Evolutionary conservation across 2,113 vertebrate genomes (phyloP).

Genomic region (Pao palembangensis): DNA sequence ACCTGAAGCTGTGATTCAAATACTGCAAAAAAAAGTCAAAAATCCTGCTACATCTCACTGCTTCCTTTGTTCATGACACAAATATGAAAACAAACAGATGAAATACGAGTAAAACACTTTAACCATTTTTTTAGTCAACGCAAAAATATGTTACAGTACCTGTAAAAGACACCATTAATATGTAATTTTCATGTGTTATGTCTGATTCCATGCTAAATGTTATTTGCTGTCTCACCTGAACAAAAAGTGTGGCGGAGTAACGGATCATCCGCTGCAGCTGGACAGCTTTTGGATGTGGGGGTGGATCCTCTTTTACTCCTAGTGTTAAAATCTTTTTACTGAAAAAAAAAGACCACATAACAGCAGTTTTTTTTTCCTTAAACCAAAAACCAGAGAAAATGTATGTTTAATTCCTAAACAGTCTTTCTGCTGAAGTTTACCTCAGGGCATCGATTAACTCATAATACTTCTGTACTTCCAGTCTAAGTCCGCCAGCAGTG

Average conservation of each 20-base stretch:
- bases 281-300: slow-evolving; percentile 82
- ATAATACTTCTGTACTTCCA: slow-evolving; percentile 94
- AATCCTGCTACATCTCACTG: neutral
- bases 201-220: neutral
- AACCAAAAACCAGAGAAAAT: neutral
- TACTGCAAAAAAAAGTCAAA: neutral
- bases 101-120: too few species aligned
- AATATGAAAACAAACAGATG: too few species aligned
- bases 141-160: too few species aligned
- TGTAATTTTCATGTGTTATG: neutral
- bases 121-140: too few species aligned
- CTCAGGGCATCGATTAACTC: slow-evolving; percentile 93
- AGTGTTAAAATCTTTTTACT: slow-evolving; percentile 96
- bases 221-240: slow-evolving; percentile 79
- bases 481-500: slow-evolving; percentile 81
- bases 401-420: neutral
- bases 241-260: slow-evolving; percentile 91
- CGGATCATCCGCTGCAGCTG: slow-evolving; percentile 95
- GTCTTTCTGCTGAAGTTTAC: slow-evolving; percentile 62
- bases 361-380: neutral
- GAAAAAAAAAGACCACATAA: slow-evolving; percentile 30
- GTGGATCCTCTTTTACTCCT: slow-evolving; percentile 84
- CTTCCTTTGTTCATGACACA: neutral
- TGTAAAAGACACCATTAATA: too few species aligned
- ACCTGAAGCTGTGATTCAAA: too few species aligned